phyloP scores from a whole-genome alignment of 2,113 vertebrate species.

The Muscicapa adusta region DNA sequence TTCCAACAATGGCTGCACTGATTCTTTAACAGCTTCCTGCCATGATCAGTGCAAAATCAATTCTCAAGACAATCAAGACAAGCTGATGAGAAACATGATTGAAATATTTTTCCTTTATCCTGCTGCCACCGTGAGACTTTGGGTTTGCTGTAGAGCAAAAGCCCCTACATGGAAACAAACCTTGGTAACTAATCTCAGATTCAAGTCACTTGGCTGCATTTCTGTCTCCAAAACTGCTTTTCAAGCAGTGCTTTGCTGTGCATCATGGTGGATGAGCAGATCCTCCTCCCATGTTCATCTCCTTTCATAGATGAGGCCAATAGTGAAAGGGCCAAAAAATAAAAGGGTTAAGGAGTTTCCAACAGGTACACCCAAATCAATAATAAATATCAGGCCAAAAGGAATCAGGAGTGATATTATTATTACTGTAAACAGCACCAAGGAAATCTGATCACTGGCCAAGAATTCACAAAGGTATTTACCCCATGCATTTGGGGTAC shows the following conservation, averaged over 20 bases:
- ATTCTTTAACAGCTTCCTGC: neutral
- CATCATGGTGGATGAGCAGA: neutral
- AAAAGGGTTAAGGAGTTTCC: neutral
- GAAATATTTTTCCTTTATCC: neutral
- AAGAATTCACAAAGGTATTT: neutral
- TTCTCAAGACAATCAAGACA: neutral
- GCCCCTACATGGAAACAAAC: neutral
- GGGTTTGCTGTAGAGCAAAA: neutral
- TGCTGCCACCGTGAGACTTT: neutral
- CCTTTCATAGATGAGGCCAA: neutral
- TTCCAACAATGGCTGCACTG: neutral
- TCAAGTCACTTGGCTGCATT: neutral
- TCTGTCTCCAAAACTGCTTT: neutral
- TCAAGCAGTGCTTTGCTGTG: neutral
- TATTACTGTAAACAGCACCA: neutral
- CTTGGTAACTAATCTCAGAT: neutral
- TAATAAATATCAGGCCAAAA: neutral
- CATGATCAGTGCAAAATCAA: neutral
- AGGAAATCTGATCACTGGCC: neutral
- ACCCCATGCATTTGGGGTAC: neutral
- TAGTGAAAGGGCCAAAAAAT: neutral
- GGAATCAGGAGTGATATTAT: neutral
- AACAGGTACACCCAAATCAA: neutral
- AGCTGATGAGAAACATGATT: neutral
- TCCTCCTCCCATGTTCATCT: fast-evolving